Base-by-base conservation (phyloP, 2,113 vertebrate genomes). In the Carlito syrichta region DNA sequence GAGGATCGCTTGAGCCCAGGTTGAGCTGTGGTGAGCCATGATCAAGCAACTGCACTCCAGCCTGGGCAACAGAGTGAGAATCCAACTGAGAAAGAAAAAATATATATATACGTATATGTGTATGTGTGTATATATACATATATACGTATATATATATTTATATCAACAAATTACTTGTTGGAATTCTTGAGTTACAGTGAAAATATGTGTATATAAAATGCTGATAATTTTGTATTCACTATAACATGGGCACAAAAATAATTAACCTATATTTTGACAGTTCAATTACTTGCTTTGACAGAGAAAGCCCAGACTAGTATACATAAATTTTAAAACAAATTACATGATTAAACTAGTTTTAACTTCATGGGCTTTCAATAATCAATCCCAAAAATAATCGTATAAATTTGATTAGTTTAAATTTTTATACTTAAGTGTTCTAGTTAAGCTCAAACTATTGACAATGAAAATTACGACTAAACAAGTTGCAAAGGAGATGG, bases 151-250 rank as follows among this genome's bases (percentile, higher is more conserved):
- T n/a, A n/a, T n/a, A n/a, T n/a, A n/a, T n/a, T n/a, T 94, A 56
- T n/a, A 94, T 84, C 68, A 95, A 69, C 8, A 87, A 92, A 69
- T 94, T 50, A 52, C 17, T 5, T 92, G 40, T 79, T 87, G 71
- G n/a, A 95, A 94, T 68, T 82, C 66, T 73, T 96, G 68, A 83
- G 25, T 38, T 93, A 81, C 94, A 92, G 43, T 92, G 66, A 96
- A 96, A 83, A 50, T 77, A 71, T 32, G 4, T 73, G 8, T 79
- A 48, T 38, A 58, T 0, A 52, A 76, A 50, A 69, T 68, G 38
- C 5, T 66, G n/a, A 20, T 83, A 62, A 84, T 89, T 91, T 66
- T 82, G 35, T 82, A 85, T 68, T 89, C 22, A 60, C 0, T 60
- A 20, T 52, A 84, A 88, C 22, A 22, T 13, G 35, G 22, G 73